These are phyloP conservation scores for Ectobius pallidus DNA, from an alignment of 2,888 invertebrate genomes.

Conservation along the genomic window DNA sequence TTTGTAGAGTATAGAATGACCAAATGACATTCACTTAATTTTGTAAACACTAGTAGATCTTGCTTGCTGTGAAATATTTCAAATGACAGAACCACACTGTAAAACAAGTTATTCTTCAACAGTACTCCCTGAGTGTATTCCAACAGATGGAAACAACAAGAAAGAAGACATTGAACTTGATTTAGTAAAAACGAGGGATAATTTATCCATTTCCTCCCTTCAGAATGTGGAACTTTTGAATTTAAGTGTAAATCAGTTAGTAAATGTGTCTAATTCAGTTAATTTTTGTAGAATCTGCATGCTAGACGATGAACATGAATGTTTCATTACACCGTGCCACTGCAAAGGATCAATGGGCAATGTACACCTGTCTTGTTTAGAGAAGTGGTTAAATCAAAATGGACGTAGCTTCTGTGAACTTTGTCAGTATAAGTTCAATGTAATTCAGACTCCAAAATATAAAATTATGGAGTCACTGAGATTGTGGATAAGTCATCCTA, in stretches of 20 bases:
- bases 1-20: no score
- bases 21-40: no score
- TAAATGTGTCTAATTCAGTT: slow-evolving; percentile 61
- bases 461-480: slow-evolving; percentile 65
- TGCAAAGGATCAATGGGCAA: slow-evolving; percentile 73
- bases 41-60: no score
- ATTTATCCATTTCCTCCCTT: no score
- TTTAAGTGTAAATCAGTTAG: slow-evolving; percentile 42
- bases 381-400: slow-evolving; percentile 74
- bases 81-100: no score
- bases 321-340: slow-evolving; percentile 54
- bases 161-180: no score
- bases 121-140: no score
- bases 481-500: slow-evolving; percentile 62
- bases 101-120: no score
- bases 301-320: slow-evolving; percentile 15
- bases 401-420: slow-evolving; percentile 72
- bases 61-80: no score
- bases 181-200: no score
- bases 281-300: slow-evolving; percentile 70
- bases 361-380: slow-evolving; percentile 71
- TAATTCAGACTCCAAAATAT: slow-evolving; percentile 56
- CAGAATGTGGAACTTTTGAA: no score
- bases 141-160: no score
- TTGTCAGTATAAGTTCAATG: slow-evolving; percentile 69